Base-by-base conservation (phyloP, 2,113 vertebrate genomes). In the Sitta europaea region DNA sequence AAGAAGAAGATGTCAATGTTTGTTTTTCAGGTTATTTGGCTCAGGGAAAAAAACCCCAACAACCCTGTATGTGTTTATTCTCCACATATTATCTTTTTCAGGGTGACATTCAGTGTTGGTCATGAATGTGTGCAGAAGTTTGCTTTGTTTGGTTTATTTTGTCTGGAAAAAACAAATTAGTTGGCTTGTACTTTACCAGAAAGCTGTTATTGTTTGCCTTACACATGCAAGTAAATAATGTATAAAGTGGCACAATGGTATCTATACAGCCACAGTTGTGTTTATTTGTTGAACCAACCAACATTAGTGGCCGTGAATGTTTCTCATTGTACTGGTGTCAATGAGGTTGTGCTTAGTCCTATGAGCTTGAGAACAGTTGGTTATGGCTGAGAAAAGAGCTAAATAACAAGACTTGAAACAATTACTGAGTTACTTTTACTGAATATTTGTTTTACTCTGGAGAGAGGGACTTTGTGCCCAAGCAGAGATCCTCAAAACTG, bases 61-160 rank as follows among this genome's bases (percentile, higher is more conserved):
- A n/a, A 28, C 36, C 1, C 4, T 35, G 5, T 48, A 29, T 59
- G 40, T 61, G 1, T 86, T 86, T 81, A 31, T 75, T 85, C 7
- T 84, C 14, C 15, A 6, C 29, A 4, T 42, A 18, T 23, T 76
- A 35, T 21, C 17, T 1, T 80, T 90, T 81, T 42, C 53, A 45
- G 54, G 35, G 21, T 51, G 43, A 31, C 9, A 29, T 72, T 82
- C 45, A 36, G 3, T 27, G 2, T 35, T 81, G 15, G 8, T 47
- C 48, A 20, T 0, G 0, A 45, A 36, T 6, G 9, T 25, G 20
- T 24, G 27, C 4, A 14, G 65, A 12, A 25, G 3, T 35, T 87
- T 80, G 9, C 13, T 92, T 75, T 35, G 7, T 21, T 76, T 55
- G 53, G 14, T 82, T 87, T 82, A 38, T 76, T 93, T 88, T 66